Evolutionary conservation across 35 echinoderm and acorn worm species (phyloP).

Genomic region (Hemicentrotus pulcherrimus): DNA sequence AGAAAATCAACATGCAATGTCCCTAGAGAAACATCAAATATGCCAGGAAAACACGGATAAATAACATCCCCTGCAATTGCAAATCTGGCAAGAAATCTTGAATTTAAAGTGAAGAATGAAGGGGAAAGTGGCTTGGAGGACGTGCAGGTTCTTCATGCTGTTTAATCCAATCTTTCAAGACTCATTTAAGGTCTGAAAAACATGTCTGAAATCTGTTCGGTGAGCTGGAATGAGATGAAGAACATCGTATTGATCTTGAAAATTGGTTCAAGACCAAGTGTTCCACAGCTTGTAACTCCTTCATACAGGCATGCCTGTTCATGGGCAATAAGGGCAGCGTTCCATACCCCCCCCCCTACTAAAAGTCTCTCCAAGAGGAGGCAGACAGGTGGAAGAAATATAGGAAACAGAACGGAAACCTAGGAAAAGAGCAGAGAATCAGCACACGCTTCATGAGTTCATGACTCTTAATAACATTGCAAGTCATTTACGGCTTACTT

Average conservation of each 20-base stretch:
- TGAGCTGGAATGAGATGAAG: background rate
- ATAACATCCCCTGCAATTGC: slow-evolving; percentile 33
- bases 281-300: background rate
- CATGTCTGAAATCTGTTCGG: background rate
- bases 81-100: slow-evolving; percentile 4
- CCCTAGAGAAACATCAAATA: background rate
- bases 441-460: too few relatives aligned
- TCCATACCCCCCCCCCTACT: background rate
- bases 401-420: background rate
- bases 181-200: background rate
- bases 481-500: too few relatives aligned
- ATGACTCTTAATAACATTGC: too few relatives aligned
- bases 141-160: slow-evolving; percentile 23
- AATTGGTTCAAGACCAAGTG: slow-evolving; percentile 17
- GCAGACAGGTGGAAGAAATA: background rate
- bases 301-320: background rate
- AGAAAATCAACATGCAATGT: background rate
- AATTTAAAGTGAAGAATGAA: background rate
- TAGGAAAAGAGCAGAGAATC: too few relatives aligned
- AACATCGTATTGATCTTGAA: background rate
- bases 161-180: slow-evolving; percentile 38
- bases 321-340: background rate
- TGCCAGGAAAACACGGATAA: background rate
- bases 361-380: background rate
- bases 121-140: background rate